phyloP scores from a whole-genome alignment of 1,140 invertebrate species.

The Ips typographus region DNA sequence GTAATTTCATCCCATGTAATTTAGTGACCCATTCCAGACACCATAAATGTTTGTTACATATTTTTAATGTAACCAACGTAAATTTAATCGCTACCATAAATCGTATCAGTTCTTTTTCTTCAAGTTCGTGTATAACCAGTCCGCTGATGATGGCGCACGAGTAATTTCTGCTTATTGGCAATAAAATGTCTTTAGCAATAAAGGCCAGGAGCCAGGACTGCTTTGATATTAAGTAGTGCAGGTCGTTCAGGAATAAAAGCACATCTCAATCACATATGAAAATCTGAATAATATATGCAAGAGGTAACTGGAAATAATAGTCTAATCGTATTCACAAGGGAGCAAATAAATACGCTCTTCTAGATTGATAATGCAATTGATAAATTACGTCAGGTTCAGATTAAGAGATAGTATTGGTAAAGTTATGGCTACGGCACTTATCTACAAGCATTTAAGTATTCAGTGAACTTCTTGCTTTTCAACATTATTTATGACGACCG shows the following conservation, averaged over 20 bases:
- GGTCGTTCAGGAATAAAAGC: too few relatives aligned
- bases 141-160: background rate
- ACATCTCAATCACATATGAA: conserved; percentile 19
- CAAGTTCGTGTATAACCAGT: conserved; percentile 1
- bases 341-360: conserved; percentile 37
- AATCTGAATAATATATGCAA: conserved; percentile 25
- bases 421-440: conserved; percentile 24
- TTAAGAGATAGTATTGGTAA: conserved; percentile 32
- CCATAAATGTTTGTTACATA: conserved; percentile 31
- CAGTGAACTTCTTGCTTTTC: conserved; percentile 28
- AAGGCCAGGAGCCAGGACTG: too few relatives aligned
- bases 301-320: background rate
- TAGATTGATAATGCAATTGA: conserved; percentile 41
- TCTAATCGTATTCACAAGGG: conserved; percentile 25
- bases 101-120: conserved; percentile 12
- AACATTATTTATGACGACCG: conserved; percentile 21
- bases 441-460: conserved; percentile 26
- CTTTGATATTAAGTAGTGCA: too few relatives aligned
- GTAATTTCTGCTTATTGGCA: background rate
- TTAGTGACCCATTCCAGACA: conserved; percentile 30
- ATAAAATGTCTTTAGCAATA: too few relatives aligned
- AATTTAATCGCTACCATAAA: conserved; percentile 23
- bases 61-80: conserved; percentile 17
- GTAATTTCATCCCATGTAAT: conserved; percentile 34
- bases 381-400: conserved; percentile 39